Conservation (phyloP, 1,140 invertebrate species). For the Drosophila subobscura region DNA sequence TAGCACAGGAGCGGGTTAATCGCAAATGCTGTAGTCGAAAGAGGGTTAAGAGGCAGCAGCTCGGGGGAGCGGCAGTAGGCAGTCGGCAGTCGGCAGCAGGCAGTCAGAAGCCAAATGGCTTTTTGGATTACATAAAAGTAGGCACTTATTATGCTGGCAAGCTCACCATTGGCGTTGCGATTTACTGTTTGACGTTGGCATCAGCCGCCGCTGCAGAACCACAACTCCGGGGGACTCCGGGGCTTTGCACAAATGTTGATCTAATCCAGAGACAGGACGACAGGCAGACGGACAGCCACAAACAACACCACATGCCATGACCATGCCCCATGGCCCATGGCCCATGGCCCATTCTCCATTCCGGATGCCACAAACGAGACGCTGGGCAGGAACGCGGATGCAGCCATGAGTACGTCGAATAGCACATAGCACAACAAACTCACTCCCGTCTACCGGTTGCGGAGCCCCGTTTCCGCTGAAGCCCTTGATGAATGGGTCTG, state of each 20-base stretch:
- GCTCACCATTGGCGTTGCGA: conserved; percentile 71
- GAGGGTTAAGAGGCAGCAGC: neutral
- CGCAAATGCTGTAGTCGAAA: conserved; percentile 15
- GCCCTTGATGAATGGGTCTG: conserved; percentile 53
- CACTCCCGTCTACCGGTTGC: conserved; percentile 6
- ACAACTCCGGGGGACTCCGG: conserved; percentile 14
- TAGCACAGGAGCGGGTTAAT: conserved; percentile 62
- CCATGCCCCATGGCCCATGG: too few relatives aligned
- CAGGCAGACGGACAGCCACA: conserved; percentile 30
- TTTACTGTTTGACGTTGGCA: conserved; percentile 79
- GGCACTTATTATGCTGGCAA: conserved; percentile 81
- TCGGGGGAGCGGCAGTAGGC: neutral
- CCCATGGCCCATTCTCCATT: conserved; percentile 24
- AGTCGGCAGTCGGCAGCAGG: conserved; percentile 1
- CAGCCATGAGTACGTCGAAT: conserved; percentile 68
- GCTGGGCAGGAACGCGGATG: conserved; percentile 21
- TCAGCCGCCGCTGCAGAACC: conserved; percentile 28
- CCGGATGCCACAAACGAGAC: conserved; percentile 22
- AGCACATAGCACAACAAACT: conserved; percentile 72
- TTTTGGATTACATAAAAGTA: conserved; percentile 72
- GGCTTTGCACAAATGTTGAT: conserved; percentile 71
- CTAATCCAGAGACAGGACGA: conserved; percentile 55
- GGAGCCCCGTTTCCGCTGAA: conserved; percentile 38
- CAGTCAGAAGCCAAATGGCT: conserved; percentile 38
- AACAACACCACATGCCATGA: conserved; percentile 60